Conservation (phyloP, 2,113 vertebrate species). For the Centropus unirufus region DNA sequence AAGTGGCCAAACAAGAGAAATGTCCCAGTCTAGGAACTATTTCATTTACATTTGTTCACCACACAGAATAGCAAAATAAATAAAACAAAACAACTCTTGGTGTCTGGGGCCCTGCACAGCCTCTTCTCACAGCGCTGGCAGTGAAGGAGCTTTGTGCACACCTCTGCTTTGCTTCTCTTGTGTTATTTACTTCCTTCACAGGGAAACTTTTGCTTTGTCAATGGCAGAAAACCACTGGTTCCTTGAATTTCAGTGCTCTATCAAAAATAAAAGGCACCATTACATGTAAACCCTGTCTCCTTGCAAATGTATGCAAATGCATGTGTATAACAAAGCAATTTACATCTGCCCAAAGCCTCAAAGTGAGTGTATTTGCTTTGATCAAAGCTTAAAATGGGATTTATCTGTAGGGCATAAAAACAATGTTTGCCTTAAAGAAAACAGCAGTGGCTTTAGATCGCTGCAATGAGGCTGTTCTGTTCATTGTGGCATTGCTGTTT, state of each 20-base stretch:
- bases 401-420: conserved; percentile 79
- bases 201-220: not conserved
- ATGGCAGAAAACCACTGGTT: not conserved
- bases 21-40: not conserved
- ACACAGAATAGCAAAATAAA: not conserved
- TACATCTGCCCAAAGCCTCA: conserved; percentile 77
- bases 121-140: not conserved
- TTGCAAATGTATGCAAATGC: conserved; percentile 82
- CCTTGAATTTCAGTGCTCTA: conserved; percentile 13
- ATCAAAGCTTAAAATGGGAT: conserved; percentile 80
- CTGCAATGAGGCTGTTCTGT: conserved; percentile 37
- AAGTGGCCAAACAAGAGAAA: not conserved
- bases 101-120: not conserved
- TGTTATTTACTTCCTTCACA: not conserved
- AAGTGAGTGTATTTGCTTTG: conserved; percentile 79
- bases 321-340: conserved; percentile 76
- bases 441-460: conserved; percentile 61
- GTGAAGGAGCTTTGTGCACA: rapidly evolving
- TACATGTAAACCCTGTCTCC: conserved; percentile 44
- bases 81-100: not conserved
- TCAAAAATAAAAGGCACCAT: conserved; percentile 48
- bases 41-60: not conserved
- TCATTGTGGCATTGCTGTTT: conserved; percentile 34
- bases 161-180: not conserved
- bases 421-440: conserved; percentile 73